Percentiles rank a stretch among this genome's conserved stretches.
Conservation (phyloP, 2,797 vertebrate genomes). For the Melanogrammus aeglefinus region DNA sequence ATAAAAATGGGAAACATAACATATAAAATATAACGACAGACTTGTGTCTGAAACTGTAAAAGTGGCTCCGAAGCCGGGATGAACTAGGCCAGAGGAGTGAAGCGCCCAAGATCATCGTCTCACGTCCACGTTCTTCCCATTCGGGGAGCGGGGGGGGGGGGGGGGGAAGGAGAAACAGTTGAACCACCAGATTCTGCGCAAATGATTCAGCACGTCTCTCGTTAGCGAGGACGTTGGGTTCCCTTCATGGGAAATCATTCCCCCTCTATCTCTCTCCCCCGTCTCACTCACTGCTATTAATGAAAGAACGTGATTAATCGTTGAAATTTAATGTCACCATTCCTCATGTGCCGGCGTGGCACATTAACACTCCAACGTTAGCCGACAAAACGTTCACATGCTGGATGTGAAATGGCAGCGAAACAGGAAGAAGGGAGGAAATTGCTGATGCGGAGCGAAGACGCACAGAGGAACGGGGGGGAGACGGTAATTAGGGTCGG, state of each 20-base stretch:
- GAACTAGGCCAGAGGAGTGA: too few relatives aligned
- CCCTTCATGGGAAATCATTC: constrained; percentile 14
- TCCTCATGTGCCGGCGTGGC: constrained; percentile 41
- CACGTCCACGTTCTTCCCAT: too few relatives aligned
- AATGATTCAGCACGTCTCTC: neutral
- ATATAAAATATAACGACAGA: too few relatives aligned
- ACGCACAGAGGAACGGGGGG: constrained; percentile 24
- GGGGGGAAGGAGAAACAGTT: too few relatives aligned
- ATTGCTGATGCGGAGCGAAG: constrained; percentile 32
- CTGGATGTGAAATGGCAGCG: constrained; percentile 33
- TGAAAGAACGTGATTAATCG: constrained; percentile 24
- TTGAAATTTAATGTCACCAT: constrained; percentile 39
- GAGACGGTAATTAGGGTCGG: constrained; percentile 35
- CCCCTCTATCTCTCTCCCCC: constrained; percentile 4
- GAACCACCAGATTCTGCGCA: too few relatives aligned
- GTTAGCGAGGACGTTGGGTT: neutral
- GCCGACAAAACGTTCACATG: constrained; percentile 23
- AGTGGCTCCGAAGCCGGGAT: too few relatives aligned
- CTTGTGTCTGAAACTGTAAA: too few relatives aligned
- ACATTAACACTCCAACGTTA: constrained; percentile 38
- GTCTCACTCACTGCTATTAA: constrained; percentile 26
- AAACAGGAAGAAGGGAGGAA: constrained; percentile 34
- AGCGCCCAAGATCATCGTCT: too few relatives aligned
- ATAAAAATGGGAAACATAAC: too few relatives aligned
- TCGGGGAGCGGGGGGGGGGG: too few relatives aligned